A percentile compares a stretch with the other conserved stretches of the same genome.
phyloP scores from a whole-genome alignment of 1,140 invertebrate species.

The Tetranychus urticae region DNA sequence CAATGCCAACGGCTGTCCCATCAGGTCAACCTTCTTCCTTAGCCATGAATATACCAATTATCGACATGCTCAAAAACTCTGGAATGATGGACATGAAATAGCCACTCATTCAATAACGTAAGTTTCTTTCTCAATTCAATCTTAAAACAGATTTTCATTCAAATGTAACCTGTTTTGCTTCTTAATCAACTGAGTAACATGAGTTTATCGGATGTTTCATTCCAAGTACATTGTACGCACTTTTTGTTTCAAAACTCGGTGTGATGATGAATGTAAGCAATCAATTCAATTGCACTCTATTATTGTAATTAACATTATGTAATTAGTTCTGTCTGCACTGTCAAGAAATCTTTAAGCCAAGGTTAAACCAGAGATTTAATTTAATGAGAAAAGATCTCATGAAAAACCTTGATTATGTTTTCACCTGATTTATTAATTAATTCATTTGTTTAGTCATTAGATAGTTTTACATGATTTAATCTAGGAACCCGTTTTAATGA shows the following conservation, averaged over 20 bases:
- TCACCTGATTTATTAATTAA: no score
- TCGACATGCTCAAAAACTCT: conserved; percentile 66
- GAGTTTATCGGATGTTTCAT: background rate
- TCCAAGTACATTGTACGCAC: no score
- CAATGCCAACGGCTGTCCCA: conserved; percentile 67
- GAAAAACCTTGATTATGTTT: no score
- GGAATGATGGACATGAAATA: conserved; percentile 76
- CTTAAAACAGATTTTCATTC: background rate
- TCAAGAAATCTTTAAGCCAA: background rate
- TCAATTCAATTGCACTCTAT: no score
- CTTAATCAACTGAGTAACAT: background rate
- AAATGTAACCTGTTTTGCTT: background rate
- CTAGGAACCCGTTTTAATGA: no score
- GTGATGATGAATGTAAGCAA: no score
- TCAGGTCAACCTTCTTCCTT: conserved; percentile 76
- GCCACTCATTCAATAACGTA: conserved; percentile 68
- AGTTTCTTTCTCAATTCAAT: background rate
- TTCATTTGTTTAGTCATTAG: no score
- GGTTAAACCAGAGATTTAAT: no score
- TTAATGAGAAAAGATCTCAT: no score
- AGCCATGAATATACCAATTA: conserved; percentile 92
- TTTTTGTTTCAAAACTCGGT: no score
- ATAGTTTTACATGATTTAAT: no score
- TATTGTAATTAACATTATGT: no score
- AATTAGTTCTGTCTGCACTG: background rate